Conservation (phyloP, 2,888 invertebrate species). For the Tetranychus piercei region DNA sequence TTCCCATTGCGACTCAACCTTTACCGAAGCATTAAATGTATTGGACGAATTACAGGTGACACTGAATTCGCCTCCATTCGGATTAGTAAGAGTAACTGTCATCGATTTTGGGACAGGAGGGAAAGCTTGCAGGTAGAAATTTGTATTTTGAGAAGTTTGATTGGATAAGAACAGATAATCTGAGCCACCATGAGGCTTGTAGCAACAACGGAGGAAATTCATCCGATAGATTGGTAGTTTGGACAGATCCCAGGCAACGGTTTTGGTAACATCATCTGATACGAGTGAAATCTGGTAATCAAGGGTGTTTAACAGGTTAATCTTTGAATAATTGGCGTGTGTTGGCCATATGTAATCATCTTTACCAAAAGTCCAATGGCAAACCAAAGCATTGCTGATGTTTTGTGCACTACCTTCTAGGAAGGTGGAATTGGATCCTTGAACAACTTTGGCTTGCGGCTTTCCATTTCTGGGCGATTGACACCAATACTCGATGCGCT, state of each 20-base stretch:
- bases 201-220: constrained; percentile 9
- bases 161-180: not conserved
- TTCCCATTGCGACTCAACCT: not conserved
- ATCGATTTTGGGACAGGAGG: not conserved
- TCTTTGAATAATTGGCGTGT: not conserved
- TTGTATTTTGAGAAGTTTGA: not conserved
- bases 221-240: not conserved
- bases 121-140: constrained; percentile 3
- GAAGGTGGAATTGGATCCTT: not conserved
- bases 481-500: not conserved
- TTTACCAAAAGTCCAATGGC: not conserved
- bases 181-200: not conserved
- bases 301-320: not conserved
- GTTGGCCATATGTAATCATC: not conserved
- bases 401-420: not conserved
- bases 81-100: not conserved
- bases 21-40: constrained; percentile 1
- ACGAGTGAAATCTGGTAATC: not conserved
- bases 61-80: not conserved
- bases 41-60: not conserved
- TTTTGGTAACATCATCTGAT: not conserved
- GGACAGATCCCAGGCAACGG: not conserved
- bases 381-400: not conserved
- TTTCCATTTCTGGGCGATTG: not conserved
- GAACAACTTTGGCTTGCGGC: not conserved